Conservation (phyloP, 2,797 vertebrate species). For the Acrossocheilus fasciatus region DNA sequence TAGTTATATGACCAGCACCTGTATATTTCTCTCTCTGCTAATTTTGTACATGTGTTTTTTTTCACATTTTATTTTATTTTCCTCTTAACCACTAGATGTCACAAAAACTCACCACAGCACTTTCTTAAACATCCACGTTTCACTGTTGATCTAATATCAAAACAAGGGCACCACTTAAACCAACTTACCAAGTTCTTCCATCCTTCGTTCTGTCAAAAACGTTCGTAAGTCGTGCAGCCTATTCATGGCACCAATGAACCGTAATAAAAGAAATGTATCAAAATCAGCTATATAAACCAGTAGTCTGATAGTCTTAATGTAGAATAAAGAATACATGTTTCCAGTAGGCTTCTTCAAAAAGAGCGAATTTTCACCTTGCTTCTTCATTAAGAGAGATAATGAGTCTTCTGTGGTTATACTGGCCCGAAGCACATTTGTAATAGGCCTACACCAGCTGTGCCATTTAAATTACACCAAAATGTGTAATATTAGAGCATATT, state of each 20-base stretch:
- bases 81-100: slow-evolving; percentile 21
- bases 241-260: background rate
- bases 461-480: background rate
- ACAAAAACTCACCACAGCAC: background rate
- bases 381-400: background rate
- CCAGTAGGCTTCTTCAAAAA: background rate
- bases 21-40: background rate
- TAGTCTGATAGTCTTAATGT: background rate
- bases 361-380: background rate
- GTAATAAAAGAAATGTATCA: background rate
- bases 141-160: background rate
- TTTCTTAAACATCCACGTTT: background rate
- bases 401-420: background rate
- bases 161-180: background rate
- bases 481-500: background rate
- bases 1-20: no score
- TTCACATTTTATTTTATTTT: background rate
- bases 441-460: background rate
- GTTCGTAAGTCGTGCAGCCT: background rate
- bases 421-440: background rate
- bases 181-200: background rate
- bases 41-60: background rate
- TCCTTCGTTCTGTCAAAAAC: background rate
- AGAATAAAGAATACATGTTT: no score
- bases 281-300: background rate